Conservation (phyloP, 37 sponge, comb jelly and placozoan species). For the Haliclona indistincta region DNA sequence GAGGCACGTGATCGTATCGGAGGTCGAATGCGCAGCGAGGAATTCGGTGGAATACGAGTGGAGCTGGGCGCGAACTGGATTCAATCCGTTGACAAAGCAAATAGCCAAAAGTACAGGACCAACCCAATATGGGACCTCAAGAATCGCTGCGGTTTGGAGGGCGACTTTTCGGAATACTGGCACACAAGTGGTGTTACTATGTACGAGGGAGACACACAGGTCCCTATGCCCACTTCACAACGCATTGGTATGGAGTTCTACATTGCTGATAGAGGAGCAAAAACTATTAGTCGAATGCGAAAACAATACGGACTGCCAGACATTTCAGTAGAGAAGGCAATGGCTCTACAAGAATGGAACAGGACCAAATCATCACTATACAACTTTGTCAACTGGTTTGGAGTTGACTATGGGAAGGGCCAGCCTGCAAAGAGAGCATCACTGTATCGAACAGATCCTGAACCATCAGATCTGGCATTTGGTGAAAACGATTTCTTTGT, state of each 20-base stretch:
- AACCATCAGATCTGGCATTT: neutral
- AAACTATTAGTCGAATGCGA: too few species aligned
- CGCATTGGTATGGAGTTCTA: too few species aligned
- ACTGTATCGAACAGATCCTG: neutral
- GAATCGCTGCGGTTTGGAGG: too few species aligned
- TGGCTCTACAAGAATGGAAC: slow-evolving; percentile 1
- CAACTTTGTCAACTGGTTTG: slow-evolving; percentile 26
- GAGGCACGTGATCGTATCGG: slow-evolving; percentile 35
- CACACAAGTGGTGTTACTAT: too few species aligned
- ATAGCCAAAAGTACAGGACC: too few species aligned
- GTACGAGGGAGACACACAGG: too few species aligned
- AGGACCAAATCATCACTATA: neutral
- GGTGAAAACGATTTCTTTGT: slow-evolving; percentile 32
- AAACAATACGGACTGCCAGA: slow-evolving; percentile 3
- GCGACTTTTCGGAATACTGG: too few species aligned
- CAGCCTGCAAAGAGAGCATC: slow-evolving; percentile 16
- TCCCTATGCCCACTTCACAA: too few species aligned
- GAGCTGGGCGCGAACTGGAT: slow-evolving; percentile 57
- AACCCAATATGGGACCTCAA: too few species aligned
- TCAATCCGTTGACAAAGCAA: too few species aligned
- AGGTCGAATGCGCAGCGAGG: slow-evolving; percentile 10
- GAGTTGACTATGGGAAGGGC: slow-evolving; percentile 8
- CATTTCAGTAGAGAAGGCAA: slow-evolving; percentile 13
- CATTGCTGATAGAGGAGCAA: too few species aligned
- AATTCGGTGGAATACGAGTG: slow-evolving; percentile 17